Conservation (phyloP, 2,888 invertebrate species). For the Sarcophaga caerulescens region DNA sequence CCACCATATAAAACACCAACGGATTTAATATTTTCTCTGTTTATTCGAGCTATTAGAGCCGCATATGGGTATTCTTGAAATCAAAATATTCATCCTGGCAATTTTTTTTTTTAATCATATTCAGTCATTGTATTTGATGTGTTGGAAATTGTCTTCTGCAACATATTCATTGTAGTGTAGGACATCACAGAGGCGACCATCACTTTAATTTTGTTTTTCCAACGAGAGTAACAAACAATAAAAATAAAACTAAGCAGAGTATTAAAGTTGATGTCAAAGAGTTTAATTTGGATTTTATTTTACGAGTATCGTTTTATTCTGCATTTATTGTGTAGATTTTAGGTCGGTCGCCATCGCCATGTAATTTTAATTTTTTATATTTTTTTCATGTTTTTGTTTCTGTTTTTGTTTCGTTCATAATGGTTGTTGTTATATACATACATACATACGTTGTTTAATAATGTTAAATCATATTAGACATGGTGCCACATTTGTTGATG, state of each 20-base stretch:
- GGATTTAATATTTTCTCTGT: too few species aligned
- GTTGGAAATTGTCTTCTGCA: too few species aligned
- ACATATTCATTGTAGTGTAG: too few species aligned
- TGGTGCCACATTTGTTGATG: conserved; percentile 65
- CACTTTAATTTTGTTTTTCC: background rate
- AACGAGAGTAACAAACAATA: background rate
- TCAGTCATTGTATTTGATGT: too few species aligned
- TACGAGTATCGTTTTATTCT: background rate
- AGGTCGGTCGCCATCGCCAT: conserved; percentile 9
- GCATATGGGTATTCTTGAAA: too few species aligned
- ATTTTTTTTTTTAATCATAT: too few species aligned
- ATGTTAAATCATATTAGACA: conserved; percentile 65
- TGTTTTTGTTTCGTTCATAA: background rate
- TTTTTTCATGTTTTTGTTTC: background rate
- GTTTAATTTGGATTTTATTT: conserved; percentile 61
- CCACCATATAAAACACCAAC: too few species aligned
- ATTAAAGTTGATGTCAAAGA: conserved; percentile 65
- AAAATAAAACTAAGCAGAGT: conserved; percentile 54
- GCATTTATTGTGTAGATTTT: conserved; percentile 12
- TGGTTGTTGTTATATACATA: conserved; percentile 26
- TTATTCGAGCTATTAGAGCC: too few species aligned
- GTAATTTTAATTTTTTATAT: background rate
- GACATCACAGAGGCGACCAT: too few species aligned
- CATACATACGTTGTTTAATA: conserved; percentile 49
- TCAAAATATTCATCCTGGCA: too few species aligned